Evolutionary conservation across 2,888 invertebrate genomes (phyloP).

Genomic region (Drosophila infuscata): DNA sequence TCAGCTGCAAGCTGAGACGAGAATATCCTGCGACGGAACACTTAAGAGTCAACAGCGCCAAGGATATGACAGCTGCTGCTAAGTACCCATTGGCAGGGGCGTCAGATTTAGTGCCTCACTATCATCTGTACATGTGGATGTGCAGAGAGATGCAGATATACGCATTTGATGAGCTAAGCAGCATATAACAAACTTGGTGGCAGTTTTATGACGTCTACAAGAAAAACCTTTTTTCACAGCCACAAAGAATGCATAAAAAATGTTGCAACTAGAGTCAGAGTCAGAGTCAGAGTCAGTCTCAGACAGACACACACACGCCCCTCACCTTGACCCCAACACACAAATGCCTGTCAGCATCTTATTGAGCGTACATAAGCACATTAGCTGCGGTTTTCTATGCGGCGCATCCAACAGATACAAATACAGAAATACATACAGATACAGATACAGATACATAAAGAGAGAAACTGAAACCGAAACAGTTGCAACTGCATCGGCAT

Average conservation of each 20-base stretch:
- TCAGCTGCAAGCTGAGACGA: constrained; percentile 42
- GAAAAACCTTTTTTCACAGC: constrained; percentile 64
- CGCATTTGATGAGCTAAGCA: constrained; percentile 44
- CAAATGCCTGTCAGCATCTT: constrained; percentile 72
- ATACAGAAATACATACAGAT: constrained; percentile 2
- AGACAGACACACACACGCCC: constrained; percentile 42
- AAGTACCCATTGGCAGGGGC: constrained; percentile 67
- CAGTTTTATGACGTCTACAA: constrained; percentile 66
- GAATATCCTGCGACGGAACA: constrained; percentile 59
- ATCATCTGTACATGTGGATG: constrained; percentile 35
- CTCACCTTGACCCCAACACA: constrained; percentile 57
- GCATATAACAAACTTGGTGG: constrained; percentile 30
- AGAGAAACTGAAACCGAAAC: constrained; percentile 12
- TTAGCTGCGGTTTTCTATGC: constrained; percentile 72
- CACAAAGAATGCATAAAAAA: constrained; percentile 36
- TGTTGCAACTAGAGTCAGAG: constrained; percentile 9
- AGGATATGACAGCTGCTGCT: constrained; percentile 70
- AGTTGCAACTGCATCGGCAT: constrained; percentile 56
- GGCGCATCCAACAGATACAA: constrained; percentile 39
- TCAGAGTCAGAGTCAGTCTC: not conserved
- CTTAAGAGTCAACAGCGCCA: constrained; percentile 57
- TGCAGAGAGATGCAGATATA: constrained; percentile 25
- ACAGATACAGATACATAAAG: not conserved
- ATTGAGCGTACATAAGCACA: constrained; percentile 76
- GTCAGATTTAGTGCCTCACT: constrained; percentile 75